These are phyloP conservation scores for Parelbella ahira DNA, from an alignment of 2,888 invertebrate genomes.

Conservation along the genomic window DNA sequence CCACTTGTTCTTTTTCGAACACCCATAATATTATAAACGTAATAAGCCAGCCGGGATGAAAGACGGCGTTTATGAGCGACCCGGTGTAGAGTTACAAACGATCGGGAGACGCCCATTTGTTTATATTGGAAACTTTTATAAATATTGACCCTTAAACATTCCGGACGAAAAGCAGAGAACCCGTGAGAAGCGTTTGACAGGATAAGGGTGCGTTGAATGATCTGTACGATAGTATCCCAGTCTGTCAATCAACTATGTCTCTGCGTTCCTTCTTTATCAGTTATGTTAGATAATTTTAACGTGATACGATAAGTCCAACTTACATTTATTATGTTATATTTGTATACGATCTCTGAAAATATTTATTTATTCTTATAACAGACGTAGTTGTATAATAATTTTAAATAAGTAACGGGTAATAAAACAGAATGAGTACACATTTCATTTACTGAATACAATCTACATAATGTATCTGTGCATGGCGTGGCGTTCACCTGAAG, in stretches of 20 bases:
- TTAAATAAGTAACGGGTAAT: no score
- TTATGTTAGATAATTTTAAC: no score
- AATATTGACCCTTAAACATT: constrained; percentile 40
- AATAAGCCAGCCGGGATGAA: constrained; percentile 66
- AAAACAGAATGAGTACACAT: not conserved
- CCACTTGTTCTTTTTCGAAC: constrained; percentile 41
- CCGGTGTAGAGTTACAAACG: constrained; percentile 62
- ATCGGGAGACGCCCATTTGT: constrained; percentile 49
- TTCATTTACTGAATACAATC: not conserved
- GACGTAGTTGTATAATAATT: no score
- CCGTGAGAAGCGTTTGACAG: constrained; percentile 16
- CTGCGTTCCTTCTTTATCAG: no score
- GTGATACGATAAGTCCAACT: no score
- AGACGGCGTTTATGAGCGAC: constrained; percentile 62
- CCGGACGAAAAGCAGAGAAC: constrained; percentile 18
- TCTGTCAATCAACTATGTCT: constrained; percentile 14
- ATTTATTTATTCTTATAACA: no score
- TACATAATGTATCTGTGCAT: constrained; percentile 6
- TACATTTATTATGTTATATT: no score
- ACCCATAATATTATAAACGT: constrained; percentile 47
- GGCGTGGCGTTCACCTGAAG: constrained; percentile 21
- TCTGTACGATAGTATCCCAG: not conserved
- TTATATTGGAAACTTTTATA: constrained; percentile 58
- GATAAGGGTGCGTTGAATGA: constrained; percentile 2
- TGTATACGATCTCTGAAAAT: no score